These are phyloP conservation scores for Catharus bicknelli DNA, from an alignment of 2,113 vertebrate species.

Conservation along the genomic window DNA sequence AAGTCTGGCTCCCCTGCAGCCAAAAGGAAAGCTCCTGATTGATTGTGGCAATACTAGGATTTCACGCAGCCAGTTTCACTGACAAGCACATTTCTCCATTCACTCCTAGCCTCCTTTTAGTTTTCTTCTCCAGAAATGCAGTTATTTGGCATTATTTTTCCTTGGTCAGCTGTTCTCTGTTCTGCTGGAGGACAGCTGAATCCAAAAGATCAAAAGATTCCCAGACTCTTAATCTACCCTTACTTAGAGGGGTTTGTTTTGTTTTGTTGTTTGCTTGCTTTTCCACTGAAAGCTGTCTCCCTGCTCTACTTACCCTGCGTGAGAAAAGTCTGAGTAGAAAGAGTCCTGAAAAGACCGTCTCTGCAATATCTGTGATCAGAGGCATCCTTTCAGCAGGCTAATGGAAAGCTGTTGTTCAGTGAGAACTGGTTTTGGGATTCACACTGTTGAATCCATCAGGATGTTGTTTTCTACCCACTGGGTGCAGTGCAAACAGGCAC, in stretches of 20 bases:
- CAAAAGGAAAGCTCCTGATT: neutral
- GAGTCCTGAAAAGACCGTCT: neutral
- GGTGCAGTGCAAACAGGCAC: neutral
- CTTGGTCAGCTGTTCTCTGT: slow-evolving; percentile 30
- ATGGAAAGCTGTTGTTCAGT: slow-evolving; percentile 1
- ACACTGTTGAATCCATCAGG: fast-evolving
- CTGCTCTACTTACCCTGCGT: slow-evolving; percentile 38
- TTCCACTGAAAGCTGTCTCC: slow-evolving; percentile 41
- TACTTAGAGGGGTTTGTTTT: slow-evolving; percentile 29
- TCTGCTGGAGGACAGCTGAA: neutral
- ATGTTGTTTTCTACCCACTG: neutral
- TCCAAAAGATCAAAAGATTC: slow-evolving; percentile 47
- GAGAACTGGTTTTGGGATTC: neutral
- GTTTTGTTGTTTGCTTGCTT: slow-evolving; percentile 45
- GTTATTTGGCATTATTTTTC: slow-evolving; percentile 35
- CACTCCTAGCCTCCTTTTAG: neutral
- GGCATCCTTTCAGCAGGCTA: neutral
- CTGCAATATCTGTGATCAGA: neutral
- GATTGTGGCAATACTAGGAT: neutral
- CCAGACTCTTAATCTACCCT: slow-evolving; percentile 40
- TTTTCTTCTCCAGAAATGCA: neutral
- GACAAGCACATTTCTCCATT: neutral
- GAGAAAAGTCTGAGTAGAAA: slow-evolving; percentile 47
- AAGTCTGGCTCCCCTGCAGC: neutral
- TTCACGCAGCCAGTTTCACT: neutral